phyloP scores from a whole-genome alignment of 2,113 vertebrate genomes.

The Leptocoma aspasia region DNA sequence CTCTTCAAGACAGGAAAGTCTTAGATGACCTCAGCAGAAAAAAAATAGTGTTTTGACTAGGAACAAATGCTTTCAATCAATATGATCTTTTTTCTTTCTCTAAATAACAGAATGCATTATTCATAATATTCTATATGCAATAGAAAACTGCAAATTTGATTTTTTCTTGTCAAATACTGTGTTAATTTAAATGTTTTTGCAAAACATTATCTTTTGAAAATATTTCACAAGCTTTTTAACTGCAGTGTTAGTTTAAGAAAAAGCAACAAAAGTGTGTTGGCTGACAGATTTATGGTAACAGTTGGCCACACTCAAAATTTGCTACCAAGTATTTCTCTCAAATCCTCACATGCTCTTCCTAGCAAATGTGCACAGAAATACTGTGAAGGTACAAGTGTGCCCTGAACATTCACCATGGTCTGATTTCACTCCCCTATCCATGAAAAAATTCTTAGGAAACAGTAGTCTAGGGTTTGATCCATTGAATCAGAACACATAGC shows the following conservation, averaged over 20 bases:
- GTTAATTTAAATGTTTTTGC: neutral
- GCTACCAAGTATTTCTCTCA: neutral
- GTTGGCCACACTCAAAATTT: neutral
- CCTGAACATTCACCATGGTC: neutral
- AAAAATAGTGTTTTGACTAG: neutral
- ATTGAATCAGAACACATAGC: neutral
- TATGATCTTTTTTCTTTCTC: neutral
- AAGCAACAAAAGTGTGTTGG: neutral
- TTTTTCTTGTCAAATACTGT: neutral
- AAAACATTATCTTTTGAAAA: neutral
- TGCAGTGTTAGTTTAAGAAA: neutral
- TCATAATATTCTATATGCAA: neutral
- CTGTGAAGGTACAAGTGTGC: neutral
- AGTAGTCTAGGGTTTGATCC: neutral
- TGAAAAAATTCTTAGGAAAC: neutral
- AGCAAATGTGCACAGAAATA: neutral
- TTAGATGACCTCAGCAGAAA: neutral
- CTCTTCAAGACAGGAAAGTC: neutral
- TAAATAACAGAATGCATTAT: neutral
- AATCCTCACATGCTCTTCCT: neutral
- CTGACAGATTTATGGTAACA: neutral
- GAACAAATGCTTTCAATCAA: neutral
- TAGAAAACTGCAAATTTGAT: neutral
- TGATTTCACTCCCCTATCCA: neutral
- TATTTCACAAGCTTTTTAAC: neutral